Base-by-base conservation (phyloP, 2,113 vertebrate genomes). In the Poeciliopsis turrubarensis region DNA sequence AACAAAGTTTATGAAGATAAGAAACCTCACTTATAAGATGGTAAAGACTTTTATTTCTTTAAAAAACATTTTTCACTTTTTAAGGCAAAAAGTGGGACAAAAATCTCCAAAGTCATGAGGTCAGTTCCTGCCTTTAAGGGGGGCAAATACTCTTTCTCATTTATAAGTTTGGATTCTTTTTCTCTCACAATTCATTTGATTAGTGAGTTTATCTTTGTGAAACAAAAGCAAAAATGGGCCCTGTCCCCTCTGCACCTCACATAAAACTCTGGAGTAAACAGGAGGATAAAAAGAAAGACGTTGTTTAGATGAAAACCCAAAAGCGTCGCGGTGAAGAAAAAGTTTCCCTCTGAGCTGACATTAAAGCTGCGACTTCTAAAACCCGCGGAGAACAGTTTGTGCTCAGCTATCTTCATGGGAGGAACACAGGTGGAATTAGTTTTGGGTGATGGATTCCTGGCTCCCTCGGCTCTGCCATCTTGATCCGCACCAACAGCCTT, bases 401-500 rank as follows among this genome's bases (percentile, higher is more conserved):
- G 72, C 39, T 78, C 39, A 70, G 62, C 44, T 15, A 17, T 71
- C 39, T 80, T 78, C 69, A 57, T 57, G 72, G 47, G 65, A 74
- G 65, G 31, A 75, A 39, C 57, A 12, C 14, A 11, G 74, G 78
- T 80, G 22, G 29, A 61, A 67, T 80, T 1, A 4, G 37, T 65
- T 79, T 69, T 62, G 31, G 17, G 60, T 66, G 60, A 41, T 71
- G 68, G 72, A 64, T 84, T 78, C 77, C 70, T 65, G 67, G 70
- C 60, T 64, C 74, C 31, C 61, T 37, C 70, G 77, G 41, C 27
- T 73, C 61, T 73, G 63, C 84, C 82, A 84, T 82, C 78, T 65
- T 78, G 63, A 85, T 87, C 82, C 80, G 12, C 73, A 81, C 79
- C 84, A 84, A 84, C 83, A 72, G 81, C 29, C 65, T 81, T 85